Evolutionary conservation across 2,113 vertebrate species (phyloP).

Genomic region (Forbesichthys papilliferus): DNA sequence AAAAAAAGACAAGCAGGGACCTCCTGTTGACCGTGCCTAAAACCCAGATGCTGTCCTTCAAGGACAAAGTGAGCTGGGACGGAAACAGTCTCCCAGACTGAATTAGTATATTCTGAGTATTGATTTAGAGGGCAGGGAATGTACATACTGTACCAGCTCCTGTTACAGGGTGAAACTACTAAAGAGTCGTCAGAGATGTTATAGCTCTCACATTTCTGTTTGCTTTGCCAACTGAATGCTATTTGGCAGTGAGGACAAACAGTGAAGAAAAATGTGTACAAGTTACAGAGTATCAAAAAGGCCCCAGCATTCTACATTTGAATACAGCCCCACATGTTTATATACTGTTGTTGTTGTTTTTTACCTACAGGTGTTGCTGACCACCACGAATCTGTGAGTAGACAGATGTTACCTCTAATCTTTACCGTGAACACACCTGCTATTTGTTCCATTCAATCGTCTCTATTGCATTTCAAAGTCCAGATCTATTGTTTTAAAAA

Average conservation of each 20-base stretch:
- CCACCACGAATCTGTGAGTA: constrained; percentile 62
- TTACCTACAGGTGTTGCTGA: constrained; percentile 48
- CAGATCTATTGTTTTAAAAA: too few species aligned
- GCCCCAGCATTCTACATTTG: not conserved
- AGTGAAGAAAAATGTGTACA: not conserved
- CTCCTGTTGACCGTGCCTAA: constrained; percentile 63
- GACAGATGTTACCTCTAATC: not conserved
- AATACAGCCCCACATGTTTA: not conserved
- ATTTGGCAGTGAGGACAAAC: not conserved
- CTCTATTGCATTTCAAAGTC: too few species aligned
- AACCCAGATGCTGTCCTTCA: constrained; percentile 29
- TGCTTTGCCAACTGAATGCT: constrained; percentile 9
- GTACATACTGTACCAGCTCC: not conserved
- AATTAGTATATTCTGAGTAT: not conserved
- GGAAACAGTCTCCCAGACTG: not conserved
- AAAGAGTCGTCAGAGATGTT: constrained; percentile 35
- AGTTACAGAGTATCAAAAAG: not conserved
- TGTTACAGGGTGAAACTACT: not conserved
- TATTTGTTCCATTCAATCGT: too few species aligned
- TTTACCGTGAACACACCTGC: not conserved
- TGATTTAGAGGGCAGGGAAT: not conserved
- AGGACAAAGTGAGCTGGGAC: constrained; percentile 11
- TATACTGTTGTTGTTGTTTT: constrained; percentile 25
- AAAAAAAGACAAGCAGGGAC: constrained; percentile 39
- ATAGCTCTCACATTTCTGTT: not conserved